Conservation (phyloP, 2,888 invertebrate species). For the Pterostichus madidus region DNA sequence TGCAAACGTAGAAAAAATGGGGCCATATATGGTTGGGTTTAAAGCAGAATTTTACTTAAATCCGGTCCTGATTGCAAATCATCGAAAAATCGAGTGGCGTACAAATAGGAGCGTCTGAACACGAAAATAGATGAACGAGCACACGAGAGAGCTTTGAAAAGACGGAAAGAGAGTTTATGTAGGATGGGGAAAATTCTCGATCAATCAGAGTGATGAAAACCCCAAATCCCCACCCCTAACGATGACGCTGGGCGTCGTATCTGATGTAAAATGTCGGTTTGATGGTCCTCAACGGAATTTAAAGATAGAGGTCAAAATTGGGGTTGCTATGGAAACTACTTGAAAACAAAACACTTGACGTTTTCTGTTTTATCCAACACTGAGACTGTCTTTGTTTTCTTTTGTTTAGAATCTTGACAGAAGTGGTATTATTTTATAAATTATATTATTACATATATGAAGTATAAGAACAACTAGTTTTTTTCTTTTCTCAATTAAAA, state of each 20-base stretch:
- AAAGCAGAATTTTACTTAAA: no score
- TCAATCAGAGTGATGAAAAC: slow-evolving; percentile 56
- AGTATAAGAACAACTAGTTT: no score
- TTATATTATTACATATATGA: no score
- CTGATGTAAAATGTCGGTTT: slow-evolving; percentile 1
- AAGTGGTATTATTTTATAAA: no score
- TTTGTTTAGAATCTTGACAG: neutral
- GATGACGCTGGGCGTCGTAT: neutral
- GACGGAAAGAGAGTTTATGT: neutral
- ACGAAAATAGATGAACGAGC: neutral
- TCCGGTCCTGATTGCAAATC: no score
- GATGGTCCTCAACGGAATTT: slow-evolving; percentile 14
- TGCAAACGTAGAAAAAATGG: no score
- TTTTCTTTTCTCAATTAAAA: no score
- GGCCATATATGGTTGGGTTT: no score
- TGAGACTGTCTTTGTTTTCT: neutral
- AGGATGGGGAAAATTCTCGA: slow-evolving; percentile 40
- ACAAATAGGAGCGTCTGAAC: slow-evolving; percentile 21
- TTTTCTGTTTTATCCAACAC: neutral
- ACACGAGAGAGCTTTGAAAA: neutral
- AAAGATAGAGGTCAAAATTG: slow-evolving; percentile 11
- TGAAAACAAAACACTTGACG: neutral
- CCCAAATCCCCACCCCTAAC: slow-evolving; percentile 15
- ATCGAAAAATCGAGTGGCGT: slow-evolving; percentile 9
- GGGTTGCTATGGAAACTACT: slow-evolving; percentile 17